Evolutionary conservation across 2,888 invertebrate species (phyloP).

Genomic region (Campopleginae sp.): DNA sequence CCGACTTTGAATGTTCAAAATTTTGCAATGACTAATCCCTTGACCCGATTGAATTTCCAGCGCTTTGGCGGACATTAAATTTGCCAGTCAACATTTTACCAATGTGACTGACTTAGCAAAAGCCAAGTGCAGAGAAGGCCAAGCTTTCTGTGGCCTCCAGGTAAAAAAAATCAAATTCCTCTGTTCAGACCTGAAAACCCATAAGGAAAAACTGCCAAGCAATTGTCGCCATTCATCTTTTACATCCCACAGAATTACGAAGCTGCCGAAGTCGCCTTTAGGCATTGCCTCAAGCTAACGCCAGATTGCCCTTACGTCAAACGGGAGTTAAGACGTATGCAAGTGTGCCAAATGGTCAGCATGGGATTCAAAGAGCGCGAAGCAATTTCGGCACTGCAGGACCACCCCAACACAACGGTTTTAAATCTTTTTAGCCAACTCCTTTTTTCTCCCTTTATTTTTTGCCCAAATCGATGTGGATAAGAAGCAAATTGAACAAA

Average conservation of each 20-base stretch:
- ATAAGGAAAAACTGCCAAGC: background rate
- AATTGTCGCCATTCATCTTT: background rate
- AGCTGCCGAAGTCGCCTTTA: conserved; percentile 68
- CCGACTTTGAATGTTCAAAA: background rate
- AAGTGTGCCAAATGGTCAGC: conserved; percentile 66
- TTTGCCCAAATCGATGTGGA: background rate
- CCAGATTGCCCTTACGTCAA: conserved; percentile 65
- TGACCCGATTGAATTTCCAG: conserved; percentile 50
- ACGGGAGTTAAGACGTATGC: conserved; percentile 70
- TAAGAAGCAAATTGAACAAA: background rate
- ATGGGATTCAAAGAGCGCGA: conserved; percentile 71
- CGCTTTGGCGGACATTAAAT: conserved; percentile 65
- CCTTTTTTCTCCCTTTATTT: background rate
- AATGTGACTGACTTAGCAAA: conserved; percentile 51
- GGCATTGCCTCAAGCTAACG: conserved; percentile 67
- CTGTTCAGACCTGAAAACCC: background rate
- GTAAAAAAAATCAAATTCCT: conserved; percentile 52
- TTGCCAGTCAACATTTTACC: conserved; percentile 53
- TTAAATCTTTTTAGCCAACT: background rate
- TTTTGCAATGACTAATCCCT: background rate
- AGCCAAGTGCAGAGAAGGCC: conserved; percentile 70
- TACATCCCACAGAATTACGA: conserved; percentile 65
- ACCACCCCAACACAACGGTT: conserved; percentile 63
- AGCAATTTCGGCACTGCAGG: conserved; percentile 65
- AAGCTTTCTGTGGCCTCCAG: conserved; percentile 64